Evolutionary conservation across 2,113 vertebrate genomes (phyloP), one percentile per base, ranked within the genome.

Genomic region (Ophthalmolycus amberensis): DNA sequence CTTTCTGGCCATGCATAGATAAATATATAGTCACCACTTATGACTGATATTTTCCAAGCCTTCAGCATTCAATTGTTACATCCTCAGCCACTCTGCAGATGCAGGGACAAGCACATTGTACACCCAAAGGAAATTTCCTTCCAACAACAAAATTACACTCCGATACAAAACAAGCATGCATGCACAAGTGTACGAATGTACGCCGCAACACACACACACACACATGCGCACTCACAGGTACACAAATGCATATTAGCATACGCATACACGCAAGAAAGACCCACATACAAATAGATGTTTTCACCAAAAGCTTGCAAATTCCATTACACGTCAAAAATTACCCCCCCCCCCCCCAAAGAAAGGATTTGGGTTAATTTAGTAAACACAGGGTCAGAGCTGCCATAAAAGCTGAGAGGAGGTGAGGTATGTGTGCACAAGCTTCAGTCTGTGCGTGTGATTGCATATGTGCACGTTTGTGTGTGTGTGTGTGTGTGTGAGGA

Each of bases 281-380:
- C 77, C 70, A 62, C 67, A 62, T 62, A 54, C 75, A 81, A 79
- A 87, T 66, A 20, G 79, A 80, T 84, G 96, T 95, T 91, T 85
- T 87, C 81, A 95, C 77, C 96, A 96, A 96, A 96, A 96, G 96
- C 96, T 95, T 93, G 94, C 94, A 97, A 97, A 99, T 99, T 99
- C 96, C 97, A 98, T 98, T 98, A 98, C 97, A 96, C 52, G 96
- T 97, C 95, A 95, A 96, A 96, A 96, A 96, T 95, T 1, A 29
- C 25, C 40, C 6, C 15, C 38, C 18, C 54, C 52, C 38, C 59
- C 25, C 40, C 4, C 40, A 14, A 76, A 65, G 88, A 90, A 81
- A 96, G 95, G 96, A 98, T 97, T 98, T 97, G 96, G 97, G 97
- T 98, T 98, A 98, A 99, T 98, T 99, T 98, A 95, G 97, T 97